These are phyloP conservation scores for Erynnis tages DNA, from an alignment of 2,888 invertebrate genomes.

Conservation along the genomic window DNA sequence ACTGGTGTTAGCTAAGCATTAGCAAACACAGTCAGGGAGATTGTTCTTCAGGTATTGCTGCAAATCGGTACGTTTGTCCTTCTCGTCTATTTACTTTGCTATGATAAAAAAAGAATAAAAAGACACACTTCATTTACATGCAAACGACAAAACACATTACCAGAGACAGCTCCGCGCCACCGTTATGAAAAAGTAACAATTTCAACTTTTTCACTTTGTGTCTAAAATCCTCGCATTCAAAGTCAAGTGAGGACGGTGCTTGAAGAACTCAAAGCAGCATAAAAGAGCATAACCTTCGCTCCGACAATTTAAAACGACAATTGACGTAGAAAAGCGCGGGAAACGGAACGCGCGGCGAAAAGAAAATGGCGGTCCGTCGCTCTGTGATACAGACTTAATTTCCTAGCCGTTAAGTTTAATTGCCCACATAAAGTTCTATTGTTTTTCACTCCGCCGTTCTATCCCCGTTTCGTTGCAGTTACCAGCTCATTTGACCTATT, in stretches of 20 bases:
- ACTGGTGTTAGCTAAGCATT: too few relatives aligned
- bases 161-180: not conserved
- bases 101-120: too few relatives aligned
- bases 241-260: slow-evolving; percentile 22
- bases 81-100: too few relatives aligned
- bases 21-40: too few relatives aligned
- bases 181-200: slow-evolving; percentile 16
- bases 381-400: slow-evolving; percentile 58
- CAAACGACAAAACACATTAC: not conserved
- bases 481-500: slow-evolving; percentile 53
- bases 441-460: slow-evolving; percentile 46
- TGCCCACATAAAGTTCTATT: slow-evolving; percentile 64
- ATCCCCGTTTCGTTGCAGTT: slow-evolving; percentile 46
- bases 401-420: slow-evolving; percentile 64
- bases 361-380: slow-evolving; percentile 42
- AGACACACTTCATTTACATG: too few relatives aligned
- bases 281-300: slow-evolving; percentile 28
- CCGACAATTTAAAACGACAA: slow-evolving; percentile 38
- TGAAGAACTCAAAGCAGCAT: slow-evolving; percentile 28
- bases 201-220: slow-evolving; percentile 18
- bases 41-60: too few relatives aligned
- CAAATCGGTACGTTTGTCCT: too few relatives aligned
- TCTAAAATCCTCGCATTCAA: slow-evolving; percentile 24
- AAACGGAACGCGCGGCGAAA: slow-evolving; percentile 42
- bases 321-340: slow-evolving; percentile 42